A percentile compares a stretch with the other conserved stretches of the same genome.
Conservation (phyloP, 2,888 invertebrate genomes). For the Sesia bembeciformis region DNA sequence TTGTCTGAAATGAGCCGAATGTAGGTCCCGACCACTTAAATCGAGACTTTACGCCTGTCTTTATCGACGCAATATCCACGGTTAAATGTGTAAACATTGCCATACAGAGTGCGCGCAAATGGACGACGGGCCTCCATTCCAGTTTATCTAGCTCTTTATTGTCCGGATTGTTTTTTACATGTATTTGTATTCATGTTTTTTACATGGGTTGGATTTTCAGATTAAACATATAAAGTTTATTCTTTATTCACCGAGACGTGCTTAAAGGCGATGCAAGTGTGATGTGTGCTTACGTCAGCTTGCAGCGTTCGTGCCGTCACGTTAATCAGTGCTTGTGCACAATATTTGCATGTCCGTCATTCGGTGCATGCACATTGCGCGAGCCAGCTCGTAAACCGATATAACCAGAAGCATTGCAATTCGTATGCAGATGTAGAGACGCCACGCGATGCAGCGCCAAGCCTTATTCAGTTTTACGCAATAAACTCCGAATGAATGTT, state of each 20-base stretch:
- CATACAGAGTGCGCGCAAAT: conserved; percentile 26
- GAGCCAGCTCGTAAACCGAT: conserved; percentile 27
- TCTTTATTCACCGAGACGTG: too few species aligned
- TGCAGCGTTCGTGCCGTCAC: neutral
- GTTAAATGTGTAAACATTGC: conserved; percentile 38
- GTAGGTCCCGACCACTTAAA: conserved; percentile 44
- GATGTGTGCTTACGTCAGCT: neutral
- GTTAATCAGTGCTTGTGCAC: conserved; percentile 20
- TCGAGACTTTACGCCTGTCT: conserved; percentile 51
- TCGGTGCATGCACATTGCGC: conserved; percentile 21
- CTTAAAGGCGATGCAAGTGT: too few species aligned
- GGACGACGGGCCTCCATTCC: conserved; percentile 25
- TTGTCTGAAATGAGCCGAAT: conserved; percentile 30
- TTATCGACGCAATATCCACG: conserved; percentile 40
- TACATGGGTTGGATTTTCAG: too few species aligned
- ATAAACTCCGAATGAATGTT: too few species aligned
- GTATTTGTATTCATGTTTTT: too few species aligned
- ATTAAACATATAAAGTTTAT: too few species aligned
- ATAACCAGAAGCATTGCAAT: conserved; percentile 25
- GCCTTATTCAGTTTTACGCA: neutral
- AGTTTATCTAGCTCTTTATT: conserved; percentile 29
- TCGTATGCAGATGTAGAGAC: conserved; percentile 47
- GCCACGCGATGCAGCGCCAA: conserved; percentile 22
- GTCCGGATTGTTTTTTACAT: neutral
- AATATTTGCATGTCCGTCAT: conserved; percentile 28